Evolutionary conservation across 2,113 vertebrate genomes (phyloP), one percentile per base, ranked within the genome.

Genomic region (Ageneiosus marmoratus): DNA sequence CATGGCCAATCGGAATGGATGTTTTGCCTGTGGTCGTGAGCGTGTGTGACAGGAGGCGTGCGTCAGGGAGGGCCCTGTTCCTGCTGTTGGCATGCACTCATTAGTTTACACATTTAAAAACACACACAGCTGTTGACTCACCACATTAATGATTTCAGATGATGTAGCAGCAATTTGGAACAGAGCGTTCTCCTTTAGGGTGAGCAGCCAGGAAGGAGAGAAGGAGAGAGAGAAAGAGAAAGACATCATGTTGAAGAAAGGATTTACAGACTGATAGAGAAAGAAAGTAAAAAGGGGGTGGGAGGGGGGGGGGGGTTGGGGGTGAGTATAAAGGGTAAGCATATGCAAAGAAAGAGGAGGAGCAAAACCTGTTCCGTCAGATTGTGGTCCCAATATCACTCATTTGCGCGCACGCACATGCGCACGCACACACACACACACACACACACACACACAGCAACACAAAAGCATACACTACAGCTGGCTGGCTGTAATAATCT

Each of bases 401-500:
- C 15, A 16, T 15, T 15, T 32, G 12, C 58, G 65, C 51, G 37
- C 18, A 44, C 34, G 70, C 46, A 60, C 48, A 37, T 60, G 74
- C 50, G 48, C 51, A 77, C 20, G 20, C 46, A 75, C 44, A 18
- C 58, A 73, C 51, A 48, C 18, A 44, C 34, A 77, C 46, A 60
- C 48, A 37, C 69, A 79, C 50, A 58, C 51, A 77, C 20, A n/a
- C 46, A 75, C 75, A 65, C 34, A 77, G 53, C 11, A 50, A 75
- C 53, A 41, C 16, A 81, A 62, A 77, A 44, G 75, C 37, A 55
- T n/a, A 46, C 92, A 91, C 91, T 91, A 89, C 90, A 93, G 93
- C 93, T 91, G 93, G 93, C 88, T 91, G 93, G 89, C 90, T 93
- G 90, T 94, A 95, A 96, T 95, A 96, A 95, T 93, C 95, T 95